Base-by-base conservation (phyloP, 2,888 invertebrate species). In the Halocaridina rubra region DNA sequence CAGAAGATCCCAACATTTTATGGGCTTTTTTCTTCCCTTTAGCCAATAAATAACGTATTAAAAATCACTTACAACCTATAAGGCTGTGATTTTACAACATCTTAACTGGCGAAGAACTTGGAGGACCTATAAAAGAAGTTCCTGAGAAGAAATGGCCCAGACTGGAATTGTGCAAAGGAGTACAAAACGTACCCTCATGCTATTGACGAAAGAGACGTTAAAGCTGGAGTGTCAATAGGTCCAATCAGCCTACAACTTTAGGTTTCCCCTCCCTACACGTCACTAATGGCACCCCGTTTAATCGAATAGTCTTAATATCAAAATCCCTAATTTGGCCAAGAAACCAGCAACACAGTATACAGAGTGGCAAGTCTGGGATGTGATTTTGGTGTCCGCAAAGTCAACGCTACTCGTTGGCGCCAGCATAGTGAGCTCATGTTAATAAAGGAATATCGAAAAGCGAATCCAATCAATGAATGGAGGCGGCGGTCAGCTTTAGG, bases 391-490 rank as follows among this genome's bases (percentile, higher is more conserved):
- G n/a, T n/a, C n/a, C n/a, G 75, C 16, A 22, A 53, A 8, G 2
- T 27, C 27, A 10, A n/a, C 57, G 57, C 3, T 22, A 13, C 19
- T 3, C n/a, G 4, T n/a, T 5, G 57, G 19, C 19, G 57, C 8
- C 57, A 7, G 57, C 19, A 57, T n/a, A n/a, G n/a, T n/a, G n/a
- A n/a, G 53, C 19, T 53, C n/a, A 53, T 53, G 69, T 30, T 46
- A 16, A 32, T 46, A 67, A 22, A 24, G 33, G 81, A 53, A 29
- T 67, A 53, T 77, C 24, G 69, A 61, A 81, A 69, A 77, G 71
- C 76, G 74, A 81, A 81, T 81, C 81, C 81, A 81, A 81, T 81
- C 81, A 81, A 81, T 81, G 81, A 81, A 81, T 81, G 81, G 81
- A 81, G 71, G 81, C 19, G 53, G 5, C 57, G 81, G 81, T 81